Base-by-base conservation (phyloP, 2,113 vertebrate species). In the Chionis minor region DNA sequence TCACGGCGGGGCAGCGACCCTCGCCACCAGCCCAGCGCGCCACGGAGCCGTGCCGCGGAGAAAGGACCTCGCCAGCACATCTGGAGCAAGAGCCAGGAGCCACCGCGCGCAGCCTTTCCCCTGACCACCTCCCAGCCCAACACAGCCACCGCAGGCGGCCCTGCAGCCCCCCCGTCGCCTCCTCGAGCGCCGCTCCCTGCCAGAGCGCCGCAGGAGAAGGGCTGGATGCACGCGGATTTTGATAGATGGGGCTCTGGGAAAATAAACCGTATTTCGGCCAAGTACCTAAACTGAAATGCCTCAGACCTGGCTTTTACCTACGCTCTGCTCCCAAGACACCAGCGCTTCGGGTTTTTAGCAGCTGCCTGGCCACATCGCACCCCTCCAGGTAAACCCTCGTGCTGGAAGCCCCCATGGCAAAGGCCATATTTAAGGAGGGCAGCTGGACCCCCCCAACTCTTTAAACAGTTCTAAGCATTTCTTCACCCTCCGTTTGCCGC, bases 191-290 rank as follows among this genome's bases (percentile, higher is more conserved):
- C 1, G 6, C 52, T 52, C 73, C 74, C 55, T 6, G 14, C 26
- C 32, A 2, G 17, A 18, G 40, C 32, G 58, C 45, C 2, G 6
- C 40, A 27, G 55, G 54, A 44, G 44, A 9, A 30, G 52, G 45
- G 33, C 32, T 4, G 62, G 42, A 8, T 3, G 33, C 24, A 28
- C 40, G 24, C 23, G 49, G 22, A 23, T 51, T 51, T 24, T 15
- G 30, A 12, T 1, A 51, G 49, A 26, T 2, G 22, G 22, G 28
- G 44, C 24, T 26, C 14, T 1, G 8, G 0, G 10, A 26, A 42
- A 58, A 81, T 7, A 58, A 85, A 45, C 2, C 16, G 0, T 14
- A 3, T 8, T 35, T 19, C 8, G 44, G 35, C 33, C 51, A 26
- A 63, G 35, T 2, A 14, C 5, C 20, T 28, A 9, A 32, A 27